Evolutionary conservation across 2,797 vertebrate species (phyloP), one percentile per base, ranked within the genome.

Genomic region (Spinibarbus caldwelli): DNA sequence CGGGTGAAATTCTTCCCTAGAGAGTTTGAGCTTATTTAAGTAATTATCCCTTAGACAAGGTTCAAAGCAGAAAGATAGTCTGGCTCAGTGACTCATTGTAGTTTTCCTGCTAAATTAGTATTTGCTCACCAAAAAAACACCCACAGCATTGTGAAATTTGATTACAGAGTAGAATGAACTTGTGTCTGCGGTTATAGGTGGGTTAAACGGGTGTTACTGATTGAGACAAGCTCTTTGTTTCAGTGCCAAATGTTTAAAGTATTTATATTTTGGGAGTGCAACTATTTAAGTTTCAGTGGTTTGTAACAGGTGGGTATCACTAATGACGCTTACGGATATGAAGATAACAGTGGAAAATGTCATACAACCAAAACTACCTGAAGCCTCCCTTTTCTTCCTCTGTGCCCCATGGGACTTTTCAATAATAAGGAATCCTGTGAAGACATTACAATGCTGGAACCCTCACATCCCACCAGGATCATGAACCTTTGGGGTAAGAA

Each of bases 401-500:
- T 80, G 41, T n/a, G 41, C 83, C 78, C 57, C 76, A 67, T 79
- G 26, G 45, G 38, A 41, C 45, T 45, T 80, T 67, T 84, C 38
- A 67, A 62, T 87, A 73, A 85, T 64, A 85, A 66, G 64, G 73
- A 83, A 64, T 79, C 85, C 52, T 79, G 70, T 78, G 45, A 79
- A 68, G 82, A 78, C 76, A 66, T 80, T 80, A 66, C 64, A 77
- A 72, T 26, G 45, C 68, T 85, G 26, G 79, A 83, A 66, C 36
- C 66, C 43, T 68, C 75, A 82, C 47, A 76, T 66, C 85, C 82
- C 70, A 52, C 78, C 52, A 49, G 52, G 57, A 85, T 75, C 43
- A 71, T 77, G 64, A 83, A 80, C 75, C 59, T 86, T 59, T 73
- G 67, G 78, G 82, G 41, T 43, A 78, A 79, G 57, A 77, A 49